Percentiles rank a stretch among this genome's conserved stretches.
phyloP scores from a whole-genome alignment of 2,888 invertebrate genomes.

The Pseudococcus longispinus region DNA sequence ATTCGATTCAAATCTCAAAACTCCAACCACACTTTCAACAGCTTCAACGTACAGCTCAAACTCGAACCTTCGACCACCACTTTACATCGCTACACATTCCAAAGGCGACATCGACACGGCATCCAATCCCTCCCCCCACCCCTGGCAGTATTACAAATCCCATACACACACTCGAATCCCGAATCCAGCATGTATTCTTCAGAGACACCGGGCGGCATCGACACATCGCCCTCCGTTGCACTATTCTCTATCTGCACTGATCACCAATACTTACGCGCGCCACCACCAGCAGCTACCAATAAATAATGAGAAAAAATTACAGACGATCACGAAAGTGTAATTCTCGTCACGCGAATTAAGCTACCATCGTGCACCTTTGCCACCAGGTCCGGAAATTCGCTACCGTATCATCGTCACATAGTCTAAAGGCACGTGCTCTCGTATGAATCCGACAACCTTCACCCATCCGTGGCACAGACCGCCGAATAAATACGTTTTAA shows the following conservation, averaged over 20 bases:
- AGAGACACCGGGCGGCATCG: not conserved
- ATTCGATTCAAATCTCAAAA: too few species aligned
- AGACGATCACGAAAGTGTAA: not conserved
- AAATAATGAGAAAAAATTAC: not conserved
- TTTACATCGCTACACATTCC: too few species aligned
- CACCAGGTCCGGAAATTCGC: not conserved
- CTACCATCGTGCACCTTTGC: not conserved
- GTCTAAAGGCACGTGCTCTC: not conserved
- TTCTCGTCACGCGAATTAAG: conserved; percentile 30
- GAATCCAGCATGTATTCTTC: not conserved
- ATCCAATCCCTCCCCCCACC: not conserved
- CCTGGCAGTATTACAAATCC: too few species aligned
- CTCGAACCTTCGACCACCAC: too few species aligned
- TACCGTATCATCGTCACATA: conserved; percentile 24
- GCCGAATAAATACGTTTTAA: conserved; percentile 21
- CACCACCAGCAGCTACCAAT: not conserved
- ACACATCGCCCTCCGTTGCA: not conserved
- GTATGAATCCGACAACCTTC: not conserved
- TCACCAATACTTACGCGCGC: not conserved
- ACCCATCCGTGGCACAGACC: not conserved
- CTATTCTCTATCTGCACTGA: not conserved
- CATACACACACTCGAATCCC: not conserved
- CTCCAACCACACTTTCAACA: too few species aligned
- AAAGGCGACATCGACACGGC: too few species aligned
- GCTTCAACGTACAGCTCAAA: too few species aligned